Percentiles rank a stretch among this genome's conserved stretches.
Evolutionary conservation across 2,888 invertebrate species (phyloP).

Genomic region (Epistrophe eligans): DNA sequence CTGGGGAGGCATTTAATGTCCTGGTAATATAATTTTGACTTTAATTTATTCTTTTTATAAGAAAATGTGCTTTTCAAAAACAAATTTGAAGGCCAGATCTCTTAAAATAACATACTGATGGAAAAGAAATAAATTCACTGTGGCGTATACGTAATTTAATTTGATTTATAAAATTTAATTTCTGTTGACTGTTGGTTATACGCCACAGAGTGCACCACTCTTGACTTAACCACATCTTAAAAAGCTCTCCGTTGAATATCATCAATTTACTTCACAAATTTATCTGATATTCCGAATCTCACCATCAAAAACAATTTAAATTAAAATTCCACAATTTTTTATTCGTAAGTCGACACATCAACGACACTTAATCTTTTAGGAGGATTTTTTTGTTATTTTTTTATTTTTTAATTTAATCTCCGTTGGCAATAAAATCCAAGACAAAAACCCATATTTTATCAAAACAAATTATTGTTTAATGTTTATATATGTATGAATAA

Average conservation of each 20-base stretch:
- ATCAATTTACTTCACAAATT: background rate
- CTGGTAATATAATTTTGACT: background rate
- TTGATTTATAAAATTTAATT: background rate
- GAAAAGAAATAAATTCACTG: background rate
- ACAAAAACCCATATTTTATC: slow-evolving; percentile 30
- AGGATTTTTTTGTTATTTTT: background rate
- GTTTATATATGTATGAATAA: background rate
- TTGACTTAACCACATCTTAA: background rate
- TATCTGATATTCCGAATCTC: background rate
- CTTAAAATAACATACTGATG: background rate
- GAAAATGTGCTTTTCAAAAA: background rate
- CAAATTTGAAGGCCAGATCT: background rate
- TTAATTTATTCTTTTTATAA: background rate
- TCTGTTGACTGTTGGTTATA: background rate
- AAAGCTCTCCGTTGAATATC: background rate
- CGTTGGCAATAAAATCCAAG: slow-evolving; percentile 15
- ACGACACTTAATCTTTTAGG: slow-evolving; percentile 7
- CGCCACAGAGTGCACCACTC: background rate
- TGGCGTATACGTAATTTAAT: slow-evolving; percentile 3
- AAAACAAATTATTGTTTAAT: slow-evolving; percentile 54
- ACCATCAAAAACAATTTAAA: background rate
- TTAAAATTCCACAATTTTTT: background rate
- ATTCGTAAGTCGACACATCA: background rate
- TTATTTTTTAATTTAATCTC: slow-evolving; percentile 19
- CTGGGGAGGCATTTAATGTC: too few species aligned